These are phyloP conservation scores for Penaeus monodon DNA, from an alignment of 2,888 invertebrate genomes.

Conservation along the genomic window DNA sequence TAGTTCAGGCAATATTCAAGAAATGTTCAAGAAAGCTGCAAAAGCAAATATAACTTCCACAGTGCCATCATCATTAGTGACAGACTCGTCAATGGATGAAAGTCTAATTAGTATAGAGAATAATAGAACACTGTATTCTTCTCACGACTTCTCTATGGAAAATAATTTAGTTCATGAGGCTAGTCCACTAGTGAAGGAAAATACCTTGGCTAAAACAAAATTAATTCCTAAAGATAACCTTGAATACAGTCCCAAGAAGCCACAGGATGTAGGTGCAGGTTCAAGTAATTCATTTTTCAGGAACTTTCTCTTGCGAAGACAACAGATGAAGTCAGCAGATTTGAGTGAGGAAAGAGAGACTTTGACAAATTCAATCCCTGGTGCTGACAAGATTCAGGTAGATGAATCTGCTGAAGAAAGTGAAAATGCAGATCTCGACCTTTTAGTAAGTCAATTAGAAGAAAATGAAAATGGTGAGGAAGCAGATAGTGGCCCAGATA, in stretches of 20 bases:
- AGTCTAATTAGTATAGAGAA: too few relatives aligned
- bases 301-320: constrained; percentile 23
- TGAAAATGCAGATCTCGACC: not conserved
- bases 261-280: not conserved
- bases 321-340: not conserved
- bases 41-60: not conserved
- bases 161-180: too few relatives aligned
- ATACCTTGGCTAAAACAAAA: too few relatives aligned
- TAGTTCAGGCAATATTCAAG: constrained; percentile 40
- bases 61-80: not conserved
- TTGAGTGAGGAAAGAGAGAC: not conserved
- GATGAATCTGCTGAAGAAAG: not conserved
- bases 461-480: not conserved
- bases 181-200: too few relatives aligned
- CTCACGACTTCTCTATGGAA: too few relatives aligned
- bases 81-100: too few relatives aligned
- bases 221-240: too few relatives aligned
- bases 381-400: not conserved
- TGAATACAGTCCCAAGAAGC: not conserved
- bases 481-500: not conserved
- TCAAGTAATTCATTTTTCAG: constrained; percentile 34
- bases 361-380: not conserved
- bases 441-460: not conserved
- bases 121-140: too few relatives aligned
- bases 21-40: constrained; percentile 39